phyloP scores from a whole-genome alignment of 2,113 vertebrate genomes.

The pig (Sus scrofa) region DNA sequence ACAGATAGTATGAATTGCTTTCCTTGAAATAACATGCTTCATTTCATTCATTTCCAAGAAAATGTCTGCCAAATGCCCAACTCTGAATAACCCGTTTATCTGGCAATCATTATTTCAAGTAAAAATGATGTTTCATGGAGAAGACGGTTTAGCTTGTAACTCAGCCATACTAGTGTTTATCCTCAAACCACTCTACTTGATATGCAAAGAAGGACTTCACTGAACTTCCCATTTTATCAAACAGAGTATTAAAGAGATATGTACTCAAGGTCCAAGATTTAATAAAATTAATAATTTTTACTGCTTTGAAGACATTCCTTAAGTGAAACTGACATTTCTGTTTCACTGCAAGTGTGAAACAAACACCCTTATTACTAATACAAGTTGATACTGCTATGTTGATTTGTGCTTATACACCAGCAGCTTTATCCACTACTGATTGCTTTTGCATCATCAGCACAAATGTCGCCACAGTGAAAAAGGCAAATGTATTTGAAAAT shows the following conservation, averaged over 20 bases:
- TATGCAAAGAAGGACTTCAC: background rate
- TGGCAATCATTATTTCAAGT: background rate
- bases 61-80: background rate
- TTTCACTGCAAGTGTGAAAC: background rate
- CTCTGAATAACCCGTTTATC: background rate
- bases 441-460: background rate
- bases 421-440: background rate
- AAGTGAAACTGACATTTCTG: background rate
- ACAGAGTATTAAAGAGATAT: slow-evolving; percentile 1
- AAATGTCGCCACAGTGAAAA: background rate
- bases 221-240: background rate
- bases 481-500: background rate
- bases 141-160: background rate
- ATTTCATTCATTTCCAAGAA: slow-evolving; percentile 28
- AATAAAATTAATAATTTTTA: slow-evolving; percentile 8
- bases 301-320: background rate
- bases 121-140: slow-evolving; percentile 16
- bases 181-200: background rate
- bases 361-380: background rate
- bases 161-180: background rate
- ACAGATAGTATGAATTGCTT: background rate
- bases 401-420: background rate
- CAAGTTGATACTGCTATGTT: background rate
- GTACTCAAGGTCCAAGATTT: background rate
- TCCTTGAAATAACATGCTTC: background rate